Percentiles rank a stretch among this genome's conserved stretches.
Evolutionary conservation across 2,888 invertebrate genomes (phyloP).

Genomic region (Tachina grossa): DNA sequence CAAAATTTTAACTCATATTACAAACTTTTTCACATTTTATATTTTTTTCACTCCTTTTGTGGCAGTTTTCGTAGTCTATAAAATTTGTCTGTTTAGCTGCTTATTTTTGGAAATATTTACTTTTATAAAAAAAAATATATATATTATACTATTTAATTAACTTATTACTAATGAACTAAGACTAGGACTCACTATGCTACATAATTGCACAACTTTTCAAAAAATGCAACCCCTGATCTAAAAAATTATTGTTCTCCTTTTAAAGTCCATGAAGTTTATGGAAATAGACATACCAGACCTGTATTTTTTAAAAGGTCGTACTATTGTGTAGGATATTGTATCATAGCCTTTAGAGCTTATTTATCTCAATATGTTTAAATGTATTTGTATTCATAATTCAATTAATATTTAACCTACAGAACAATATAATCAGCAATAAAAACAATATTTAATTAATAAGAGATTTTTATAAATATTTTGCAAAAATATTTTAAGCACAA

Average conservation of each 20-base stretch:
- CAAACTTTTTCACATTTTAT: too few relatives aligned
- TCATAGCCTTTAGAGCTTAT: constrained; percentile 45
- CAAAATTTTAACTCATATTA: too few relatives aligned
- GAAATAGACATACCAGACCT: too few relatives aligned
- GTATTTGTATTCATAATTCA: constrained; percentile 16
- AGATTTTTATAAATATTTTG: constrained; percentile 55
- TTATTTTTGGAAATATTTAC: constrained; percentile 42
- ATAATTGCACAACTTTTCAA: too few relatives aligned
- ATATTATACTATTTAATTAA: constrained; percentile 37
- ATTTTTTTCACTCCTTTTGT: too few relatives aligned
- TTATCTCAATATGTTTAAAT: constrained; percentile 29
- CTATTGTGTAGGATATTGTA: too few relatives aligned
- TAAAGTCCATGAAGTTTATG: too few relatives aligned
- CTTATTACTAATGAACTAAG: constrained; percentile 33
- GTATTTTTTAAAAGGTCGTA: too few relatives aligned
- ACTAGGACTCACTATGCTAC: too few relatives aligned
- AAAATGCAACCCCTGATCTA: too few relatives aligned
- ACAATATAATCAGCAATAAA: constrained; percentile 16
- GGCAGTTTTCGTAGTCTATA: neutral
- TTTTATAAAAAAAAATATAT: constrained; percentile 9
- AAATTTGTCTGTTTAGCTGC: constrained; percentile 39
- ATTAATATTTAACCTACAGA: constrained; percentile 16
- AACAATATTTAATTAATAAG: constrained; percentile 3
- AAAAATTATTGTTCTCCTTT: too few relatives aligned
- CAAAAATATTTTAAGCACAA: constrained; percentile 57